Base-by-base conservation (phyloP, 2,888 invertebrate species). In the Toxonevra muliebris region DNA sequence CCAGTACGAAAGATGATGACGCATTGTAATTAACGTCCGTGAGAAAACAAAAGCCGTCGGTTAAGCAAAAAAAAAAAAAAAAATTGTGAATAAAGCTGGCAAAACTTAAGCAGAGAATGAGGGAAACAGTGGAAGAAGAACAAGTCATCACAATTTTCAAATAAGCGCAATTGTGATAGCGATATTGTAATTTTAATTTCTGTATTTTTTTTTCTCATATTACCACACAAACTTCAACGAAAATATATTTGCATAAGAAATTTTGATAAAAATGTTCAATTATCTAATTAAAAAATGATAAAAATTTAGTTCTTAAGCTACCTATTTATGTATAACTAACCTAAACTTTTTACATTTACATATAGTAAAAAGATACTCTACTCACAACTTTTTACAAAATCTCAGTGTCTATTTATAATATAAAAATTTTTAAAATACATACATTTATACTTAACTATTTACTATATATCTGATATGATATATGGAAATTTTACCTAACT, bases 381-480 rank as follows among this genome's bases (percentile, higher is more conserved):
- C 62, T 70, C 65, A 62, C 57, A 58, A 68, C 19, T 70, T 73
- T 73, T 75, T 72, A 76, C 71, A 74, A 71, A 75, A 72, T 81
- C 80, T 80, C 79, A 78, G 80, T 80, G 80, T 80, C 80, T 81
- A 80, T 78, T 80, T 63, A 69, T 68, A 65, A 70, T 60, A 67
- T 69, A 66, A 63, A 76, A 17, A 17, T 43, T 50, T 55, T 42
- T 68, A 54, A 17, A 61, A 30, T 30, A 61, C 17, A 60, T 61
- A 52, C 61, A 50, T 20, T 50, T 61, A 61, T 61, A 45, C 41
- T 10, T 20, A 41, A 20, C 40, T 48, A n/a, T 40, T 52, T 61
- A 52, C 50, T 30, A 61, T 13, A 52, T 7, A 30, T 30, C 30
- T 2, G 7, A 30, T 30, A 30, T 30, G 30, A 30, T 30, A 4